Evolutionary conservation across 2,888 invertebrate species (phyloP), one percentile per base, ranked within the genome.

Genomic region (Romanomermis culicivorax): DNA sequence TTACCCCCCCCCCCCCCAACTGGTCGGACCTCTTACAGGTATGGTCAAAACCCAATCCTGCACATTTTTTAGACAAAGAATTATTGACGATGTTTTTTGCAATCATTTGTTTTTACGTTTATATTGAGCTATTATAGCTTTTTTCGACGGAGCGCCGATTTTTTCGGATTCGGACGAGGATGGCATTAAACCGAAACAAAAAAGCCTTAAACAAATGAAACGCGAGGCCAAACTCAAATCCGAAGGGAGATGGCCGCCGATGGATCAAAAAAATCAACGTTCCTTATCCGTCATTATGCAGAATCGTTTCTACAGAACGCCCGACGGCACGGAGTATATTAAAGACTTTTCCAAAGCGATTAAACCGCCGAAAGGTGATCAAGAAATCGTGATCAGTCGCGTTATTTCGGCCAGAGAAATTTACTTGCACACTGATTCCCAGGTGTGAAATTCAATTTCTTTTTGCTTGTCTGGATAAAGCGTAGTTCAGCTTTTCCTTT

Each of bases 111-210:
- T n/a, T n/a, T n/a, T n/a, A n/a, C n/a, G n/a, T n/a, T n/a, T n/a
- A n/a, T n/a, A n/a, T n/a, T n/a, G n/a, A n/a, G n/a, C n/a, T n/a
- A 14, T 49, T 49, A 27, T 4, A 49, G 50, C 27, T 27, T 49
- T 49, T 49, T 11, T 25, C 50, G 29, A 49, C 27, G 29, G 29
- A 4, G 50, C 27, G 29, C 50, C 27, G 27, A 29, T 7, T 27
- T 27, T 49, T 14, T 25, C 11, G 4, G 50, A 49, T 27, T 14
- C 27, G 11, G 11, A 27, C 50, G 29, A 25, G 7, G 50, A 29
- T 11, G 50, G 27, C 4, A 11, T 49, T 11, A 49, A 49, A 27
- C 50, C 27, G 3, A 25, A 14, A 29, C 25, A 4, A 11, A 27
- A 25, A 20, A 4, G 11, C 27, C 3, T 27, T 11, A 25, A 29